phyloP scores from a whole-genome alignment of 1,140 invertebrate genomes.

The Hestina assimilis region DNA sequence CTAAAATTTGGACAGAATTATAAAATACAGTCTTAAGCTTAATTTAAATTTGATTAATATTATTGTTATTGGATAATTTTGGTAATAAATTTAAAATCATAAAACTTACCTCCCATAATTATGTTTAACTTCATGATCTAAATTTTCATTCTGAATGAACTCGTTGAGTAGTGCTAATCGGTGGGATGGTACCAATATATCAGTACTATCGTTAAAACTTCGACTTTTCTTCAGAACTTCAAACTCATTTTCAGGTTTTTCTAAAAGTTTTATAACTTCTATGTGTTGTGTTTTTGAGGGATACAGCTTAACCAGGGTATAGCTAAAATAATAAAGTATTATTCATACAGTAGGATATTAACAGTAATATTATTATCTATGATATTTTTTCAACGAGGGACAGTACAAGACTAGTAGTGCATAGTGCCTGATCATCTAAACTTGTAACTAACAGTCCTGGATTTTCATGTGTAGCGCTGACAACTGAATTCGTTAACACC shows the following conservation, averaged over 20 bases:
- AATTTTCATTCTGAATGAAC: slow-evolving; percentile 31
- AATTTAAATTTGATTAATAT: too few relatives aligned
- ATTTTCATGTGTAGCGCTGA: too few relatives aligned
- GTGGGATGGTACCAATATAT: slow-evolving; percentile 51
- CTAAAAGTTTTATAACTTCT: slow-evolving; percentile 32
- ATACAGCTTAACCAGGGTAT: slow-evolving; percentile 47
- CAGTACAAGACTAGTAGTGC: too few relatives aligned
- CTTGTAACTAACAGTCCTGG: too few relatives aligned
- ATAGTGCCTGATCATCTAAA: too few relatives aligned
- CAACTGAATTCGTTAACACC: too few relatives aligned
- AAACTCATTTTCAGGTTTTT: slow-evolving; percentile 35
- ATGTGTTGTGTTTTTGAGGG: slow-evolving; percentile 41
- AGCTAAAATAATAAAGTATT: slow-evolving; percentile 38
- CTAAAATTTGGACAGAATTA: too few relatives aligned
- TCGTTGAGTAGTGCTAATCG: slow-evolving; percentile 29
- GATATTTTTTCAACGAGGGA: too few relatives aligned
- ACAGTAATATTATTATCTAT: too few relatives aligned
- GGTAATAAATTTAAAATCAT: neutral
- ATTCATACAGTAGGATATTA: too few relatives aligned
- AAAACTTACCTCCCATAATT: slow-evolving; percentile 59
- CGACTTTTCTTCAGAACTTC: slow-evolving; percentile 57
- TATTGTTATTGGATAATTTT: neutral
- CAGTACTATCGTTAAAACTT: slow-evolving; percentile 56
- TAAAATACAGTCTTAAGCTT: too few relatives aligned
- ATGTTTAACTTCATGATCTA: slow-evolving; percentile 43